Base-by-base conservation (phyloP, 1,140 invertebrate species). In the Drosophila sturtevanti region DNA sequence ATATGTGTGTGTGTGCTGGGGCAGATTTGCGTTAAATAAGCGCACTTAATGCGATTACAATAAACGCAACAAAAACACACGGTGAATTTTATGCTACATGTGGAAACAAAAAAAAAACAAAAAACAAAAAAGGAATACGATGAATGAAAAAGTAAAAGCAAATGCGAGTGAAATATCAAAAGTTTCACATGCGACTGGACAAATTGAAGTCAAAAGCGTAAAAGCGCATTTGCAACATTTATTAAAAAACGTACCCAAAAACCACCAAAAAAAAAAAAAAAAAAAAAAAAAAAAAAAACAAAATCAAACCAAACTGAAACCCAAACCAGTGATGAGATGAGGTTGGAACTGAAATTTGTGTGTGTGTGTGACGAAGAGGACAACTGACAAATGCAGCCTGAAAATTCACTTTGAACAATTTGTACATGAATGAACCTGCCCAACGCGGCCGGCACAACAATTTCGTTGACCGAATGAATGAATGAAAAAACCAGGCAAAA, bases 11-110 rank as follows among this genome's bases (percentile, higher is more conserved):
- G 12, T 38, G n/a, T 59, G 54, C 68, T 74, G 68, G 79, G 74
- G 72, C 79, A 77, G 82, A 89, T 89, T 87, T 89, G 80, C 87
- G 87, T 90, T 90, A 90, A 90, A 90, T 87, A 90, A 87, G 89
- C 82, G 87, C 77, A 90, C 75, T 90, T 90, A 90, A 90, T 90
- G 81, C 79, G 87, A 90, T 90, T 90, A 90, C 77, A 82, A 81
- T 79, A 86, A 84, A 79, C 77, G 68, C 22, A 84, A 64, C 55
- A 61, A 64, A 60, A 82, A 68, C 72, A 48, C 41, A 48, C 41
- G 41, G 41, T 11, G 16, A 31, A 31, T 31, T 31, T 31, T 31
- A 31, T 31, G 27, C 27, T 31, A 31, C 27, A 31, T 24, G 24
- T 24, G 24, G 2, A 31, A 4, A 31, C 5, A 4, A 7, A 31